Percentiles rank a stretch among this genome's conserved stretches.
These are phyloP conservation scores for Proctacanthus coquilletti DNA, from an alignment of 1,140 invertebrate species.

Conservation along the genomic window DNA sequence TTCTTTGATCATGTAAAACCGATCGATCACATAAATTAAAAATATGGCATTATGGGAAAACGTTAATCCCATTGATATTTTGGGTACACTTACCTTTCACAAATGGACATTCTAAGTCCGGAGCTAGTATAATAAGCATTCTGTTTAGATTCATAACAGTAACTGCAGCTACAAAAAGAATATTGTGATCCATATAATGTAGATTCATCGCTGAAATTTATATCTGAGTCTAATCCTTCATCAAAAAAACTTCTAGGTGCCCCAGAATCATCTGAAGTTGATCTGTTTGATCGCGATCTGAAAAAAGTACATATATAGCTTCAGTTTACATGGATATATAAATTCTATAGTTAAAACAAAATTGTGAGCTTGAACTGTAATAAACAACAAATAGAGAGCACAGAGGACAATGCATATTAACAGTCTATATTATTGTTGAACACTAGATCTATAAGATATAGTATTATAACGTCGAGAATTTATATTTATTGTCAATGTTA, in stretches of 20 bases:
- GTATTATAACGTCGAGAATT: too few relatives aligned
- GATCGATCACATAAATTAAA: too few relatives aligned
- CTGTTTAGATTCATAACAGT: slow-evolving; percentile 28
- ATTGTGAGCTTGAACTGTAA: too few relatives aligned
- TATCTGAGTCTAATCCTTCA: slow-evolving; percentile 24
- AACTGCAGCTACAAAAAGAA: slow-evolving; percentile 38
- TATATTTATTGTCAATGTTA: too few relatives aligned
- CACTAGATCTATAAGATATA: too few relatives aligned
- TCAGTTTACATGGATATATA: neutral
- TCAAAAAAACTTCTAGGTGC: slow-evolving; percentile 13
- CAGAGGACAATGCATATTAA: too few relatives aligned
- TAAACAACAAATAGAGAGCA: too few relatives aligned
- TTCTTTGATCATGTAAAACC: too few relatives aligned
- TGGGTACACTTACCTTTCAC: slow-evolving; percentile 23
- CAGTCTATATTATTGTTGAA: too few relatives aligned
- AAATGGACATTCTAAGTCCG: slow-evolving; percentile 12
- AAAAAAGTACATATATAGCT: neutral
- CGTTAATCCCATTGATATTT: too few relatives aligned
- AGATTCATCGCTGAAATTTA: slow-evolving; percentile 16
- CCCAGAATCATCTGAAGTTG: slow-evolving; percentile 9
- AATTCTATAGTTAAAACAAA: too few relatives aligned
- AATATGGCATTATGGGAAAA: too few relatives aligned
- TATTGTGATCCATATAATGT: slow-evolving; percentile 36
- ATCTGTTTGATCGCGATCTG: neutral
- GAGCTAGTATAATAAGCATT: slow-evolving; percentile 25